Evolutionary conservation across 2,113 vertebrate species (phyloP).

Genomic region (Zosterops borbonicus): DNA sequence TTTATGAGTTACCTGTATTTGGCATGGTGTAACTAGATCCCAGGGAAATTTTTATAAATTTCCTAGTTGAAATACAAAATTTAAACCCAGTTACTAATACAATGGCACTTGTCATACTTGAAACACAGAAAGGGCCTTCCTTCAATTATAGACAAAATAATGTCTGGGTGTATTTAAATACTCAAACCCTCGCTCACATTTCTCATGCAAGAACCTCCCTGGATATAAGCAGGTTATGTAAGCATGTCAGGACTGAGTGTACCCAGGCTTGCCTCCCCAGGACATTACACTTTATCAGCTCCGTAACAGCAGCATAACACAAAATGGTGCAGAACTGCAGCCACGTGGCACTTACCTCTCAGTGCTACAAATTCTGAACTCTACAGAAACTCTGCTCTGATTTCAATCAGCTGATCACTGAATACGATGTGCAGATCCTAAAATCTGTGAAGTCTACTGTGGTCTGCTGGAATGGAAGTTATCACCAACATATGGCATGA

Average conservation of each 20-base stretch:
- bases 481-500: not conserved
- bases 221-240: not conserved
- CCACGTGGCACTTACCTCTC: not conserved
- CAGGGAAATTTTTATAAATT: not conserved
- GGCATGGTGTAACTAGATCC: not conserved
- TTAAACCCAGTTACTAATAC: not conserved
- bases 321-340: not conserved
- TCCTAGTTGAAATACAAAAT: not conserved
- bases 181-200: not conserved
- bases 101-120: not conserved
- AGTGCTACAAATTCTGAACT: not conserved
- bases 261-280: not conserved
- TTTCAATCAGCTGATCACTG: not conserved
- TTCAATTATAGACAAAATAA: not conserved
- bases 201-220: not conserved
- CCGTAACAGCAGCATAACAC: accelerated
- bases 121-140: not conserved
- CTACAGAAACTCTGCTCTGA: not conserved
- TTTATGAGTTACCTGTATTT: not conserved
- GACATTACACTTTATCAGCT: not conserved
- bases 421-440: not conserved
- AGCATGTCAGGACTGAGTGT: not conserved
- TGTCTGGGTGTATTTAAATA: not conserved
- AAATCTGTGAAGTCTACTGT: not conserved
- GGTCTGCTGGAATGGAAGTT: not conserved